Evolutionary conservation across 2,888 invertebrate species (phyloP).

Genomic region (Helleia helle): DNA sequence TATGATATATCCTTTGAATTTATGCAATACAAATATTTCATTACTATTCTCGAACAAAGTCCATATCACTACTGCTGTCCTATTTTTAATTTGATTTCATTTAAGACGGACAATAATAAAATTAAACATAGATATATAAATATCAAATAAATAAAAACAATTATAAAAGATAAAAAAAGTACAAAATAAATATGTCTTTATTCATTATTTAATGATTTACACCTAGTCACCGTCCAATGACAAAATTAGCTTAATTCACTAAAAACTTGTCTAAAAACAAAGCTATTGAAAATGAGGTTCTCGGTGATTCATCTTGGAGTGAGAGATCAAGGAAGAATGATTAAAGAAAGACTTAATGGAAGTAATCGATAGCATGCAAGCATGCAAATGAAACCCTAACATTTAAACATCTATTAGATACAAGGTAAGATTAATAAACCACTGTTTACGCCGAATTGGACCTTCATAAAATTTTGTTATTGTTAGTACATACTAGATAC

Average conservation of each 20-base stretch:
- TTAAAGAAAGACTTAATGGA: conserved; percentile 42
- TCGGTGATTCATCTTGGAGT: conserved; percentile 34
- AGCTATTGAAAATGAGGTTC: conserved; percentile 54
- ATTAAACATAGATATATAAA: conserved; percentile 1
- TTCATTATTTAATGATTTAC: neutral
- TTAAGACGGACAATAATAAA: conserved; percentile 1
- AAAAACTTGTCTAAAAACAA: conserved; percentile 13
- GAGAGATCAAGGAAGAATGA: conserved; percentile 53
- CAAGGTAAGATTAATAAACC: conserved; percentile 26
- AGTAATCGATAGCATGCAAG: conserved; percentile 26
- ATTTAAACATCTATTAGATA: conserved; percentile 31
- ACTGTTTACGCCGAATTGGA: conserved; percentile 42
- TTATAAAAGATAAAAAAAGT: conserved; percentile 11
- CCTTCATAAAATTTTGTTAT: conserved; percentile 36
- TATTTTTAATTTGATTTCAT: neutral
- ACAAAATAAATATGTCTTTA: conserved; percentile 9
- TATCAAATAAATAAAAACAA: conserved; percentile 8
- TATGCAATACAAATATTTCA: too few relatives aligned
- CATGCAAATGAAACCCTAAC: conserved; percentile 32
- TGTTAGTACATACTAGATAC: conserved; percentile 32
- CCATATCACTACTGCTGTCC: too few relatives aligned
- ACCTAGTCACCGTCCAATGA: conserved; percentile 3
- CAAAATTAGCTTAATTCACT: conserved; percentile 4
- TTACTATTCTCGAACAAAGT: too few relatives aligned
- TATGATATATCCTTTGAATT: too few relatives aligned